These are phyloP conservation scores for Hemithea aestivaria DNA, from an alignment of 2,888 invertebrate genomes.

Conservation along the genomic window DNA sequence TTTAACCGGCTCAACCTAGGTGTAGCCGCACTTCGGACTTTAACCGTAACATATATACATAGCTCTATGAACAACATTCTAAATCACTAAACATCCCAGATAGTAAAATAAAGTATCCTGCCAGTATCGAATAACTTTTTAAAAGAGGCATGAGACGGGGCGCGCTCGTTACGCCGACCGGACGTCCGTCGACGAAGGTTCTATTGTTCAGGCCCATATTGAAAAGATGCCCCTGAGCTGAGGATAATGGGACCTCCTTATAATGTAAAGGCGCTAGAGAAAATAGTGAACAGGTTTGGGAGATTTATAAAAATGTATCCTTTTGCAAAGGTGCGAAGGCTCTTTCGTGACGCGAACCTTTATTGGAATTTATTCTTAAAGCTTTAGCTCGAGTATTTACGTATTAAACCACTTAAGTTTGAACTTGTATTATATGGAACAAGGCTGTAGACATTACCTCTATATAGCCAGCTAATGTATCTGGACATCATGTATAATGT, in stretches of 20 bases:
- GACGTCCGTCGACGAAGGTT: constrained; percentile 61
- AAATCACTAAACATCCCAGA: background rate
- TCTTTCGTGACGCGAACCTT: background rate
- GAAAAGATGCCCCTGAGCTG: constrained; percentile 62
- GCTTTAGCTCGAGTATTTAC: too few relatives aligned
- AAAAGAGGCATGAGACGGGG: constrained; percentile 48
- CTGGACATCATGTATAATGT: too few relatives aligned
- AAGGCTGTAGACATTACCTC: too few relatives aligned
- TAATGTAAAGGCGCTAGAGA: constrained; percentile 35
- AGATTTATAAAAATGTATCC: constrained; percentile 18
- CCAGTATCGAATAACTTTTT: constrained; percentile 27
- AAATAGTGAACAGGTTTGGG: constrained; percentile 41
- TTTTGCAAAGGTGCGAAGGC: constrained; percentile 4
- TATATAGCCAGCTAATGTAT: too few relatives aligned
- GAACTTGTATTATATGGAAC: too few relatives aligned
- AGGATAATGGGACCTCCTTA: constrained; percentile 50
- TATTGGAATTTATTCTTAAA: too few relatives aligned
- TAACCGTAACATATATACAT: too few relatives aligned
- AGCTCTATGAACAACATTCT: background rate
- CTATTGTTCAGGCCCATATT: constrained; percentile 69
- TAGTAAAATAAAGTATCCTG: constrained; percentile 7
- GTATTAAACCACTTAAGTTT: too few relatives aligned
- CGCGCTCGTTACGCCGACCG: constrained; percentile 61
- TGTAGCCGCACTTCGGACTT: too few relatives aligned
- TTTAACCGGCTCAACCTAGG: too few relatives aligned